These are phyloP conservation scores for Holothuria leucospilota DNA, from an alignment of 53 echinoderm and acorn worm genomes.

Conservation along the genomic window DNA sequence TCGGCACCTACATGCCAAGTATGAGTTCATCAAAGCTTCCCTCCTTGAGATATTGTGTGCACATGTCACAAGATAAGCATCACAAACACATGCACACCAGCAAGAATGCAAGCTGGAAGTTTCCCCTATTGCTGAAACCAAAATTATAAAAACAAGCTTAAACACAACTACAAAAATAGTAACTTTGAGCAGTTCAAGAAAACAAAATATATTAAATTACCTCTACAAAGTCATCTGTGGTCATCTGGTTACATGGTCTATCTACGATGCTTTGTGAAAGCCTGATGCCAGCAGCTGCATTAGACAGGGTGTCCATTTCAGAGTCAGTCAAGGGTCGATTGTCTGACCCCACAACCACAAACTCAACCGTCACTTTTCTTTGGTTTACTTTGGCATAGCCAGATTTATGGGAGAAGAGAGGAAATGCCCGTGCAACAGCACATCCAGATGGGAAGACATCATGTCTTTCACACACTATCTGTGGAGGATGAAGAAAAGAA, in stretches of 20 bases:
- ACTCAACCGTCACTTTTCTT: conserved; percentile 81
- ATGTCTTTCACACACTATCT: conserved; percentile 88
- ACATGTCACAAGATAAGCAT: too few species aligned
- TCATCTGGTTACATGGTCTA: conserved; percentile 96
- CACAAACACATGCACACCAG: too few species aligned
- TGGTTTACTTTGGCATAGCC: conserved; percentile 62
- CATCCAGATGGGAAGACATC: conserved; percentile 92
- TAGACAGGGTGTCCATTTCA: conserved; percentile 67
- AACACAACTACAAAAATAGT: too few species aligned
- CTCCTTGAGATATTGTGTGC: too few species aligned
- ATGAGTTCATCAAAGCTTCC: too few species aligned
- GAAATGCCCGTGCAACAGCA: conserved; percentile 91
- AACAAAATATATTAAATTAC: conserved; percentile 32
- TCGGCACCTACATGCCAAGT: too few species aligned
- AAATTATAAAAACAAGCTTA: too few species aligned
- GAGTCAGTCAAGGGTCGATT: conserved; percentile 67
- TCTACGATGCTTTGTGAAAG: conserved; percentile 86
- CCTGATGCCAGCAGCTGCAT: conserved; percentile 73
- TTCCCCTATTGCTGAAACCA: too few species aligned
- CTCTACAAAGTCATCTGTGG: conserved; percentile 88
- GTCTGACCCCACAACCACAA: conserved; percentile 74
- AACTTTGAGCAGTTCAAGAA: too few species aligned
- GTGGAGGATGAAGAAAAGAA: neutral
- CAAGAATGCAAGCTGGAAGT: too few species aligned
- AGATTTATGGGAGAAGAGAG: conserved; percentile 85